These are phyloP conservation scores for Conus ventricosus DNA, from an alignment of 1,140 invertebrate genomes.

Conservation along the genomic window DNA sequence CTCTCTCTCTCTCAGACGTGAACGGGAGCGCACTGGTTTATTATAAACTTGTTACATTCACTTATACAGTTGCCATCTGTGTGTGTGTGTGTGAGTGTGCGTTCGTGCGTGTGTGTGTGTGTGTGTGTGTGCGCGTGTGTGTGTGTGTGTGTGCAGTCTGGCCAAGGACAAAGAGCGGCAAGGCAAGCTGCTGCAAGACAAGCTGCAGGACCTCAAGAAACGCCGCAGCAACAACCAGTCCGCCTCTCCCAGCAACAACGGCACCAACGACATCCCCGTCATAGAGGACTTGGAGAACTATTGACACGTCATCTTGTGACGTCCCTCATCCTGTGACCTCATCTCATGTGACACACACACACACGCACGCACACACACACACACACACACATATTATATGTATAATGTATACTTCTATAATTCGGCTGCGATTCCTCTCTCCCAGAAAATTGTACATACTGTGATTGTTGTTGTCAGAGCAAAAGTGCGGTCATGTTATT, in stretches of 20 bases:
- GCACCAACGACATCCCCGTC: background rate
- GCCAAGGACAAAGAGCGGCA: constrained; percentile 43
- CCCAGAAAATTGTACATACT: no score
- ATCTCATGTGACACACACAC: background rate
- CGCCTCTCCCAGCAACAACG: background rate
- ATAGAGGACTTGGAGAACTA: constrained; percentile 30
- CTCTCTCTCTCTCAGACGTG: no score
- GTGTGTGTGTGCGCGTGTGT: background rate
- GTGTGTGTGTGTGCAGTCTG: constrained; percentile 13
- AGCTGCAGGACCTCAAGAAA: constrained; percentile 44
- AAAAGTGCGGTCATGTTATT: no score
- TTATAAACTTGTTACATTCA: no score
- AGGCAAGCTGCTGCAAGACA: constrained; percentile 35
- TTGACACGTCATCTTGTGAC: constrained; percentile 1
- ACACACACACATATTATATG: no score
- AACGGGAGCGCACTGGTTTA: no score
- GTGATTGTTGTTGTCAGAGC: no score
- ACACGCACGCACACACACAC: no score
- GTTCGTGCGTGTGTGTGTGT: background rate
- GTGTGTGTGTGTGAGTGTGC: background rate
- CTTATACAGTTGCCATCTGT: no score
- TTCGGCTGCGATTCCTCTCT: no score
- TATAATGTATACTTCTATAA: no score
- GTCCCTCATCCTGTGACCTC: background rate
- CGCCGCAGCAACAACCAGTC: constrained; percentile 10